Percentiles rank a stretch among this genome's conserved stretches.
Conservation (phyloP, 1,140 invertebrate species). For the Drosophila triauraria region DNA sequence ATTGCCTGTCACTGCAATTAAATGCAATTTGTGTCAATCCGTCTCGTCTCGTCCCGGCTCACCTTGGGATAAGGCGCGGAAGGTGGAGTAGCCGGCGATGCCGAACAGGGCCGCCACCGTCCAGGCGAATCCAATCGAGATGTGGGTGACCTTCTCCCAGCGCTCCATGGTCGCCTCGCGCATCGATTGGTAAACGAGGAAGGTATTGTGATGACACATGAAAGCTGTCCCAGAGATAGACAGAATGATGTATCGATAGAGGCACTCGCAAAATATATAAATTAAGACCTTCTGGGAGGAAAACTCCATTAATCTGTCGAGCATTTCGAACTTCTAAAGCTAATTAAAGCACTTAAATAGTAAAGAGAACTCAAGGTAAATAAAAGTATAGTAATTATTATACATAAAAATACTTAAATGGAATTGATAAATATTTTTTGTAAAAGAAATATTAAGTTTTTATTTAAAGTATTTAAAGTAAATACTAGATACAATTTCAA, state of each 20-base stretch:
- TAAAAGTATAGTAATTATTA: no score
- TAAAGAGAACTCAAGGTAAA: no score
- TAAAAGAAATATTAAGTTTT: no score
- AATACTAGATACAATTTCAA: no score
- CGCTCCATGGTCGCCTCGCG: constrained; percentile 91
- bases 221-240: constrained; percentile 87
- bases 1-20: constrained; percentile 47
- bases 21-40: constrained; percentile 44
- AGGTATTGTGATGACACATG: constrained; percentile 97
- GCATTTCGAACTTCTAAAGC: neutral
- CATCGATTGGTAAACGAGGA: constrained; percentile 93
- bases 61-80: constrained; percentile 93
- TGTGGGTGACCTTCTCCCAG: constrained; percentile 94
- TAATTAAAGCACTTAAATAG: no score
- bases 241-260: constrained; percentile 19
- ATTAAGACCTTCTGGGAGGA: neutral
- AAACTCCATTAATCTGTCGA: no score
- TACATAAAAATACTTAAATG: no score
- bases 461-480: no score
- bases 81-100: constrained; percentile 93
- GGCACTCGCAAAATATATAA: neutral
- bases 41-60: constrained; percentile 25
- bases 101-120: constrained; percentile 90
- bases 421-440: no score
- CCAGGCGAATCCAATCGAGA: constrained; percentile 90